Evolutionary conservation across 2,797 vertebrate genomes (phyloP).

Genomic region (Platalea minor): DNA sequence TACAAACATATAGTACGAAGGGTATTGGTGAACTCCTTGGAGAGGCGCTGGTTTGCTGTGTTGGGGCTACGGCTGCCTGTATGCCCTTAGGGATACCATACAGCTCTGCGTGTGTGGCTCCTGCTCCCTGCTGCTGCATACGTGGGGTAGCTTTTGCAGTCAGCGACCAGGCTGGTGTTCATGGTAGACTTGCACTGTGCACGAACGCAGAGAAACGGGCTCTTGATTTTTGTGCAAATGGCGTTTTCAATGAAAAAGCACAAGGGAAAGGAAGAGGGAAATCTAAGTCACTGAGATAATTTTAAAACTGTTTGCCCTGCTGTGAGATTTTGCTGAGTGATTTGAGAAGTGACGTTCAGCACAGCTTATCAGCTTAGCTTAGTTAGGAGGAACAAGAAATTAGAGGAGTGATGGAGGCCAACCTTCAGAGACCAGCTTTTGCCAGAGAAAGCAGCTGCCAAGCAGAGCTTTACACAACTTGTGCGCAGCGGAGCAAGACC

Average conservation of each 20-base stretch:
- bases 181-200: too few relatives aligned
- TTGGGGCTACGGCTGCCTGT: background rate
- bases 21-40: background rate
- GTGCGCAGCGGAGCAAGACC: background rate
- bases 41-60: fast-evolving
- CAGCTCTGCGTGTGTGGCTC: background rate
- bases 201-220: fast-evolving
- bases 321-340: background rate
- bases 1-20: background rate
- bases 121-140: background rate
- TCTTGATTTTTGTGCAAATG: background rate
- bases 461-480: slow-evolving; percentile 18
- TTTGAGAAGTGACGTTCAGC: background rate
- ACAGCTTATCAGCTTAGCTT: slow-evolving; percentile 38
- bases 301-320: background rate
- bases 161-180: background rate
- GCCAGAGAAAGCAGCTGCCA: slow-evolving; percentile 33
- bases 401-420: background rate
- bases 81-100: fast-evolving
- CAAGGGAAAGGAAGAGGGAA: background rate
- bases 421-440: slow-evolving; percentile 42
- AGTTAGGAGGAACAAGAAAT: slow-evolving; percentile 25
- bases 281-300: background rate
- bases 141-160: background rate
- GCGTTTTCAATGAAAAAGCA: background rate